Evolutionary conservation across 2,888 invertebrate species (phyloP), one percentile per base, ranked within the genome.

Genomic region (Tromatobia lineatoria): DNA sequence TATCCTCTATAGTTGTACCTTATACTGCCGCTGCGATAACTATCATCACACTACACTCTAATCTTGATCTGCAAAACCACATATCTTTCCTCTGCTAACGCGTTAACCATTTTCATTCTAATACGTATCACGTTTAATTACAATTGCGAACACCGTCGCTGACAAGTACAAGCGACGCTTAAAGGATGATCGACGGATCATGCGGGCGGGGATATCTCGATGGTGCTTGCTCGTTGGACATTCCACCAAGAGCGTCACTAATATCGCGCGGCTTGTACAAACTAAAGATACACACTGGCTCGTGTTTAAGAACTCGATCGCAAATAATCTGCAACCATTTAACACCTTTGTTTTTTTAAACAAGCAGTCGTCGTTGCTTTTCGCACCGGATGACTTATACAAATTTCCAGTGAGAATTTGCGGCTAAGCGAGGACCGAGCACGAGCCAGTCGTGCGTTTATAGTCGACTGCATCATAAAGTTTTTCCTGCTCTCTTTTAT

Each of bases 81-180:
- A 45, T 61, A 57, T 61, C 20, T 13, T 66, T 80, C 54, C 29
- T 80, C 71, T n/a, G 54, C 79, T 73, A 80, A 74, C 34, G 74
- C 74, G 80, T 80, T 74, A 80, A 86, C 67, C 74, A 78, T 82
- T 85, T 70, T 83, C 69, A 83, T 79, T 84, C 67, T 64, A 67
- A 66, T 52, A 18, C 54, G 47, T 80, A 80, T 73, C 66, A 47
- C 73, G 83, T 82, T 82, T 64, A 86, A 87, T 83, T 83, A 86
- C 85, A 79, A 69, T 81, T 76, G 80, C 82, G 74, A n/a, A 34
- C 47, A 38, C 52, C 38, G 38, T 52, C 47, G 73, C 34, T 34
- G 74, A 61, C 47, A 23, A 23, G 47, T 45, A 45, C n/a, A 15
- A 6, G 45, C 42, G 67, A 8, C 13, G 45, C n/a, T 67, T 15